phyloP scores from a whole-genome alignment of 1,140 invertebrate genomes.

The Nasonia longicornis region DNA sequence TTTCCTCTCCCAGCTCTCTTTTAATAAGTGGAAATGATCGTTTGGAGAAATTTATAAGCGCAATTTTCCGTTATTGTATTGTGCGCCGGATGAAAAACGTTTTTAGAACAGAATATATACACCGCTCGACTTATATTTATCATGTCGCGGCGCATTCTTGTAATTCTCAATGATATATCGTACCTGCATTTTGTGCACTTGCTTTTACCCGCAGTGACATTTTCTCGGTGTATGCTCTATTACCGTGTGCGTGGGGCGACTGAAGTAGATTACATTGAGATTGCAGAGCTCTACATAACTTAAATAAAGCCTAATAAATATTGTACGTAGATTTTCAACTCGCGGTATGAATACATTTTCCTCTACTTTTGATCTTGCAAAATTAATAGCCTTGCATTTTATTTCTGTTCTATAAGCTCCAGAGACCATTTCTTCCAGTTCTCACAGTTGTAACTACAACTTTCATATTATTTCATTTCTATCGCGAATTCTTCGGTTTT shows the following conservation, averaged over 20 bases:
- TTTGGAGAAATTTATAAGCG: neutral
- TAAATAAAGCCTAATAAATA: no score
- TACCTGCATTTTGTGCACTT: neutral
- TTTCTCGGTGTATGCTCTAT: neutral
- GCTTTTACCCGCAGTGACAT: neutral
- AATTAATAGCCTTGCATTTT: no score
- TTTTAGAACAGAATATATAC: neutral
- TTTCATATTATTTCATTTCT: no score
- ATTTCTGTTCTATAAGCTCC: no score
- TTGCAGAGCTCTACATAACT: neutral
- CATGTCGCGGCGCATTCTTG: neutral
- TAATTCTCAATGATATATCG: neutral
- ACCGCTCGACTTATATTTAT: neutral
- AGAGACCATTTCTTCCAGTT: no score
- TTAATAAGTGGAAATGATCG: neutral
- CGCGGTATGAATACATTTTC: no score
- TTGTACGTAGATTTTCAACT: no score
- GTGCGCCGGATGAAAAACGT: neutral
- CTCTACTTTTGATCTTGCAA: no score
- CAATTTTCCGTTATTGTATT: neutral
- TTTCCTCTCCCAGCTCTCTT: neutral
- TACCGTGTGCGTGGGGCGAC: neutral
- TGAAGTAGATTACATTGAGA: neutral
- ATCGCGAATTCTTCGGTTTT: no score
- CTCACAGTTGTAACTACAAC: no score